Conservation (phyloP, 1,140 invertebrate species). For the Brachystomella parvula region DNA sequence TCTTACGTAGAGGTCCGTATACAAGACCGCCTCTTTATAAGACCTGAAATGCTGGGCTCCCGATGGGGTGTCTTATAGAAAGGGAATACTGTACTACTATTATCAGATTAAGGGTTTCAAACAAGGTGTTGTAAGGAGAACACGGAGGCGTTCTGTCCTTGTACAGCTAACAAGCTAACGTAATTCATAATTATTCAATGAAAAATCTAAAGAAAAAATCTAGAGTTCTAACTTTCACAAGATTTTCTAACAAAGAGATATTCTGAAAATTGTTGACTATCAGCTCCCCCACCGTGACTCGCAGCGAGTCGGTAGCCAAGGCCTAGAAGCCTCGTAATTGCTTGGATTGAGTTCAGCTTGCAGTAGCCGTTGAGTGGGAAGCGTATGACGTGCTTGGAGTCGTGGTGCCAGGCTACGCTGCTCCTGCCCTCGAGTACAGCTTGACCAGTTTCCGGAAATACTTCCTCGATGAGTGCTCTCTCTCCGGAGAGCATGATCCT, state of each 20-base stretch:
- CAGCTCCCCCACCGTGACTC: constrained; percentile 78
- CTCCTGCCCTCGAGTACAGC: constrained; percentile 71
- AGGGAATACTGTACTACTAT: too few species aligned
- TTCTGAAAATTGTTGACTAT: constrained; percentile 86
- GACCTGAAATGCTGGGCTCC: too few species aligned
- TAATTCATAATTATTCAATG: too few species aligned
- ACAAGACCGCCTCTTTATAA: too few species aligned
- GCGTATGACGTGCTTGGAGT: constrained; percentile 73
- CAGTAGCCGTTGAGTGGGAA: constrained; percentile 88
- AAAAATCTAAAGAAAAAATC: background rate
- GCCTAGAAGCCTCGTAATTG: constrained; percentile 78
- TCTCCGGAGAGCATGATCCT: constrained; percentile 77
- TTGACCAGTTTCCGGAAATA: constrained; percentile 80
- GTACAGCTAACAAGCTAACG: too few species aligned
- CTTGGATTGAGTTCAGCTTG: constrained; percentile 83
- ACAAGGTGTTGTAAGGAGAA: too few species aligned
- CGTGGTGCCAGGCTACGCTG: constrained; percentile 73
- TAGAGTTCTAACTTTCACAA: constrained; percentile 40
- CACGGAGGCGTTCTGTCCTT: too few species aligned
- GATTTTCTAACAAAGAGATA: constrained; percentile 70
- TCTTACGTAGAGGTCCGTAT: too few species aligned
- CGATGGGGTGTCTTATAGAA: too few species aligned
- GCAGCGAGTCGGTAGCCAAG: constrained; percentile 70
- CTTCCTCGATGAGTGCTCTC: constrained; percentile 53
- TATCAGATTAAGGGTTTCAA: too few species aligned